Evolutionary conservation across 2,888 invertebrate genomes (phyloP).

Genomic region (Sesia bembeciformis): DNA sequence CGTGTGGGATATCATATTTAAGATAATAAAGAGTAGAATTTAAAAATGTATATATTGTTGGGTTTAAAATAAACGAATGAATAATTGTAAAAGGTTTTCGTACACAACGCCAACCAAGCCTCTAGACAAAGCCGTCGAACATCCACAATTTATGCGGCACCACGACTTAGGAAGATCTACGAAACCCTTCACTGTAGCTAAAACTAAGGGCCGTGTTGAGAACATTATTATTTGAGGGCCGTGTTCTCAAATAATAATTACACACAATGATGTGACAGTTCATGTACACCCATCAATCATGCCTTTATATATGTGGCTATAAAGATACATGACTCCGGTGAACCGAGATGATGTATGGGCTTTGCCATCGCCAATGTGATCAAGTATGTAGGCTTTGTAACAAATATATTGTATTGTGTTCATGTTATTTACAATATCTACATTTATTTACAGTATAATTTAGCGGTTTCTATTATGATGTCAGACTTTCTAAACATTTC

Average conservation of each 20-base stretch:
- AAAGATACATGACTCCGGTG: conserved; percentile 6
- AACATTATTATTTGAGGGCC: too few species aligned
- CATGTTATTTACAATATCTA: neutral
- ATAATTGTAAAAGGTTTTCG: too few species aligned
- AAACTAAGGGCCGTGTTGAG: neutral
- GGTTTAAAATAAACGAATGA: too few species aligned
- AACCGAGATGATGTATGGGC: conserved; percentile 29
- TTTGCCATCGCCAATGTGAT: conserved; percentile 4
- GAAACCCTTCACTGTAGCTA: conserved; percentile 2
- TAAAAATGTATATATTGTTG: too few species aligned
- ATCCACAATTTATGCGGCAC: conserved; percentile 1
- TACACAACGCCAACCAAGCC: too few species aligned
- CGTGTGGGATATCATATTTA: too few species aligned
- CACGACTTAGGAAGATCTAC: conserved; percentile 1
- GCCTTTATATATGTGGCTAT: neutral
- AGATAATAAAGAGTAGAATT: too few species aligned
- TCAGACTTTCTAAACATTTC: too few species aligned
- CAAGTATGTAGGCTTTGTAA: neutral
- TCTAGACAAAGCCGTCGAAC: conserved; percentile 2
- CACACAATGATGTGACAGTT: conserved; percentile 21
- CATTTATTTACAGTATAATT: too few species aligned
- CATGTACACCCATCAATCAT: conserved; percentile 18
- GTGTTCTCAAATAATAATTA: conserved; percentile 12
- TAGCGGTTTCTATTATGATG: too few species aligned
- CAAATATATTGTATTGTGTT: neutral